Conservation (phyloP, 2,888 invertebrate genomes). For the Philonicus albiceps region DNA sequence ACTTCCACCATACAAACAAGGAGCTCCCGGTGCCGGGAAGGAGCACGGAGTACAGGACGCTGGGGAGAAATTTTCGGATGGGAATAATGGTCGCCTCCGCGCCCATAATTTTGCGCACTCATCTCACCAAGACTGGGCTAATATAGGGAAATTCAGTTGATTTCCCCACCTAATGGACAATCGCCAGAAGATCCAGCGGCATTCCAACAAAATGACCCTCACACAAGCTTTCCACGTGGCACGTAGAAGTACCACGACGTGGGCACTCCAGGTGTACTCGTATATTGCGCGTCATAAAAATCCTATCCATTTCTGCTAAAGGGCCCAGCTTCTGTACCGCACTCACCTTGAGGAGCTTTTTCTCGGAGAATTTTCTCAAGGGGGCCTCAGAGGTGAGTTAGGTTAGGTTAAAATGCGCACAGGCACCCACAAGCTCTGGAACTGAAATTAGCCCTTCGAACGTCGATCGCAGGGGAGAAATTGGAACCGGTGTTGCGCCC, state of each 20-base stretch:
- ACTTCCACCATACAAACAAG: background rate
- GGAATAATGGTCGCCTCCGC: conserved; percentile 4
- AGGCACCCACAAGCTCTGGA: background rate
- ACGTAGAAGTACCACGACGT: background rate
- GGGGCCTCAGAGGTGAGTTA: background rate
- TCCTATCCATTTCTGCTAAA: background rate
- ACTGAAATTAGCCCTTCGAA: background rate
- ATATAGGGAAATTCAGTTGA: conserved; percentile 14
- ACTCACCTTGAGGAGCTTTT: background rate
- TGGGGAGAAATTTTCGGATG: background rate
- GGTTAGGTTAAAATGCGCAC: background rate
- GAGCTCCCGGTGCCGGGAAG: background rate
- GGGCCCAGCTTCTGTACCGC: background rate
- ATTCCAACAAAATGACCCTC: background rate
- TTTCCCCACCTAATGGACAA: background rate
- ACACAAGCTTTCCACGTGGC: conserved; percentile 16
- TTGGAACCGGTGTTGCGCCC: background rate
- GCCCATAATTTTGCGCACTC: background rate
- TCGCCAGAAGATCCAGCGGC: background rate
- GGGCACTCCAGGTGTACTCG: background rate
- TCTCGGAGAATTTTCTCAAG: background rate
- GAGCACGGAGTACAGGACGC: background rate
- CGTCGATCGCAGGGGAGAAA: background rate
- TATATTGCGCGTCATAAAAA: conserved; percentile 1
- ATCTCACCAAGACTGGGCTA: background rate